phyloP scores from a whole-genome alignment of 2,797 vertebrate genomes.

The Anisognathus igniventris region DNA sequence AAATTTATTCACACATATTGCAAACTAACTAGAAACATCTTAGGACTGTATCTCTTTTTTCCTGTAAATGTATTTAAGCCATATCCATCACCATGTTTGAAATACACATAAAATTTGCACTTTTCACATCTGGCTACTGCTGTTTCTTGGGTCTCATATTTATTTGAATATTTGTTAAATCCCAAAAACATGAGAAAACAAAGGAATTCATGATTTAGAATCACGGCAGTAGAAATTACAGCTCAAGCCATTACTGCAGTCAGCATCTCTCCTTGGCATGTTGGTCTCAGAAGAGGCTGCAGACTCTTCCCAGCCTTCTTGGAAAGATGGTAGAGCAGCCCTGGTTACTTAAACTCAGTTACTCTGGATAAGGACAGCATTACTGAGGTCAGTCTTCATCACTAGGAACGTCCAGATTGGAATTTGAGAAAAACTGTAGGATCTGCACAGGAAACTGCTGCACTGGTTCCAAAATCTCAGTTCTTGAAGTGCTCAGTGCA shows the following conservation, averaged over 20 bases:
- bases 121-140: neutral
- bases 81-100: neutral
- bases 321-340: neutral
- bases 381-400: neutral
- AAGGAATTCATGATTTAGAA: neutral
- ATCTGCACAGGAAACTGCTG: neutral
- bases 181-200: neutral
- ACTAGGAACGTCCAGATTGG: rapidly evolving
- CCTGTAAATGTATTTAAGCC: neutral
- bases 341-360: rapidly evolving
- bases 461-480: neutral
- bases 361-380: neutral
- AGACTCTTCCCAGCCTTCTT: neutral
- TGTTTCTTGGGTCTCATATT: neutral
- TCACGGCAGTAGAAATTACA: neutral
- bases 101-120: neutral
- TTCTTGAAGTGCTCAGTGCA: neutral
- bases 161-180: neutral
- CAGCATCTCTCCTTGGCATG: neutral
- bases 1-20: neutral
- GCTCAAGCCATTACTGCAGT: neutral
- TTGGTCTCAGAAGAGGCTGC: neutral
- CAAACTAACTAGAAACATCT: neutral
- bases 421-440: neutral
- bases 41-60: neutral